These are phyloP conservation scores for Lamellibrachia columna DNA, from an alignment of 2,888 invertebrate genomes.

Conservation along the genomic window DNA sequence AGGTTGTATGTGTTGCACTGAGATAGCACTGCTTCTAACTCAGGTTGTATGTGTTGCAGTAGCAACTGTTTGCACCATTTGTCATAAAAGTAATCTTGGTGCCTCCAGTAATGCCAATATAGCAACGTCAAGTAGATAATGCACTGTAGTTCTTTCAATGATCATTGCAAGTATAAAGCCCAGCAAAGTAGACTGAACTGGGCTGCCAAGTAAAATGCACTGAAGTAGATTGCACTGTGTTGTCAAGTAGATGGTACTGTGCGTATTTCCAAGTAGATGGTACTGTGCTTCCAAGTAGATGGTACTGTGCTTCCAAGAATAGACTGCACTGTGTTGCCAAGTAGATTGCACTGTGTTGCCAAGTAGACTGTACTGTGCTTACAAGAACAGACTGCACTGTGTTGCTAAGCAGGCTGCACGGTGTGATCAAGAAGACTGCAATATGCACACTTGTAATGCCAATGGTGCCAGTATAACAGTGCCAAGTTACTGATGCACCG, in stretches of 20 bases:
- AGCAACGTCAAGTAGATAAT: neutral
- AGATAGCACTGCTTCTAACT: too few species aligned
- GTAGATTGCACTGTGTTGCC: neutral
- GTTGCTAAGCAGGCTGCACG: neutral
- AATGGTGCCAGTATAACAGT: neutral
- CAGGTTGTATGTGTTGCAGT: too few species aligned
- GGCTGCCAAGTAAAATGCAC: neutral
- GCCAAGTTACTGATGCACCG: neutral
- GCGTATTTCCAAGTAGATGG: neutral
- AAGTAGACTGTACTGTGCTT: neutral
- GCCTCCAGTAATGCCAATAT: too few species aligned
- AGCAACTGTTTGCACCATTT: neutral
- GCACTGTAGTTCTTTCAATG: neutral
- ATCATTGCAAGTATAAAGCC: neutral
- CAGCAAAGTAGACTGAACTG: neutral
- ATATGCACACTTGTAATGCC: neutral
- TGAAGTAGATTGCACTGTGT: neutral
- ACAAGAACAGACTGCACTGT: neutral
- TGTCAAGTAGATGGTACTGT: neutral
- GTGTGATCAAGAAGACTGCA: neutral
- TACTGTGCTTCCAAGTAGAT: neutral
- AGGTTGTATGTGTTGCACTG: too few species aligned
- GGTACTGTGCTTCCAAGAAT: neutral
- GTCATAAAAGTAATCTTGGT: neutral
- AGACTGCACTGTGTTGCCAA: neutral